Percentiles rank a stretch among this genome's conserved stretches.
phyloP scores from a whole-genome alignment of 2,113 vertebrate genomes.

The Scytalopus superciliaris region DNA sequence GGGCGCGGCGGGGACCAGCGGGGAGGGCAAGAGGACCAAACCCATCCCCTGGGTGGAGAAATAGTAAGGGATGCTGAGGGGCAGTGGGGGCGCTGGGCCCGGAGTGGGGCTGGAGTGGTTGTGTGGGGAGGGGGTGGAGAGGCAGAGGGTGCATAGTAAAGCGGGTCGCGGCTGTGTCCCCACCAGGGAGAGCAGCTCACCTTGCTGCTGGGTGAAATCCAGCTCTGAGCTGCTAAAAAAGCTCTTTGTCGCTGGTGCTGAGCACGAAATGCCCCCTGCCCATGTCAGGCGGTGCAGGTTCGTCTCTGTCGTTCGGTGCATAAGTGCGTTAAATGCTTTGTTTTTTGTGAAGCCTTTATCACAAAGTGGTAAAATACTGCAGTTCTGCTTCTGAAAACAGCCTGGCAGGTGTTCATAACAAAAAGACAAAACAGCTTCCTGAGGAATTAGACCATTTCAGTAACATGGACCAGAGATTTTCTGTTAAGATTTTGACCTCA shows the following conservation, averaged over 20 bases:
- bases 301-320: background rate
- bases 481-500: background rate
- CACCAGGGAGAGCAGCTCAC: background rate
- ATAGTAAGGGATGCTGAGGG: conserved; percentile 82
- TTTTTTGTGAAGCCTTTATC: background rate
- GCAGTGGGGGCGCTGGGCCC: background rate
- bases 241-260: background rate
- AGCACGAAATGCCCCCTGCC: background rate
- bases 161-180: background rate
- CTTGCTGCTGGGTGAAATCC: background rate
- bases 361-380: background rate
- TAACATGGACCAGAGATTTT: background rate
- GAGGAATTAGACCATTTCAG: background rate
- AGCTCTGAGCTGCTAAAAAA: background rate
- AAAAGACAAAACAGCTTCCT: background rate
- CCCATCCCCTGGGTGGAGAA: conserved; percentile 95
- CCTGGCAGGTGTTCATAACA: background rate
- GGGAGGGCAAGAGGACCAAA: conserved; percentile 82
- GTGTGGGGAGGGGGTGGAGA: too few relatives aligned
- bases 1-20: conserved; percentile 73
- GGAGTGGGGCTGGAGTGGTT: too few relatives aligned
- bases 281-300: rapidly evolving
- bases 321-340: background rate
- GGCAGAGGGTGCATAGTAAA: rapidly evolving
- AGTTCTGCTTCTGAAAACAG: background rate